Evolutionary conservation across 2,797 vertebrate genomes (phyloP).

Genomic region (Discoglossus pictus): DNA sequence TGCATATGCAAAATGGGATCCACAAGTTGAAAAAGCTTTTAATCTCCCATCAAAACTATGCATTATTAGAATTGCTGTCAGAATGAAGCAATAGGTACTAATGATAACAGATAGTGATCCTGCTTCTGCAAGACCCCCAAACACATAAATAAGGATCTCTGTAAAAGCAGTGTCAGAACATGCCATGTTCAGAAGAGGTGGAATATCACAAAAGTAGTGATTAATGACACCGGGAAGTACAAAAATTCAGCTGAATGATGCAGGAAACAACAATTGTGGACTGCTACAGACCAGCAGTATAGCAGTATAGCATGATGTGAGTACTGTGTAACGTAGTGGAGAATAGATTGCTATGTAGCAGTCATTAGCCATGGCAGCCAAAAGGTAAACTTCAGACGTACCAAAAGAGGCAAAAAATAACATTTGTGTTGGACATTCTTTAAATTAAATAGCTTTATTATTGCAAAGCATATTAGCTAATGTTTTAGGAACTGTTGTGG

Average conservation of each 20-base stretch:
- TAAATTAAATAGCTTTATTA: not conserved
- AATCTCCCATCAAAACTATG: slow-evolving; percentile 26
- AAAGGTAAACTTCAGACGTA: slow-evolving; percentile 35
- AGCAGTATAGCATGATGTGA: slow-evolving; percentile 38
- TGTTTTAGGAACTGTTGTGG: slow-evolving; percentile 44
- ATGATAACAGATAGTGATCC: slow-evolving; percentile 43
- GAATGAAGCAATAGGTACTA: slow-evolving; percentile 49
- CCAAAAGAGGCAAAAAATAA: slow-evolving; percentile 36
- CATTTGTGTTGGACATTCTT: slow-evolving; percentile 37
- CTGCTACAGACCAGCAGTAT: slow-evolving; percentile 40
- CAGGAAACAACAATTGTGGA: slow-evolving; percentile 52
- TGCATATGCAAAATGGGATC: slow-evolving; percentile 40
- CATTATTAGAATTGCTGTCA: slow-evolving; percentile 41
- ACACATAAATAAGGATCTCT: slow-evolving; percentile 52
- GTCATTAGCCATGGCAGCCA: slow-evolving; percentile 50
- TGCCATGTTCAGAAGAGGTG: no score
- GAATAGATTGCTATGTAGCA: no score
- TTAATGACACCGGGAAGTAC: slow-evolving; percentile 26
- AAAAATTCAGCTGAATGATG: slow-evolving; percentile 51
- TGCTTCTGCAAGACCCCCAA: slow-evolving; percentile 46
- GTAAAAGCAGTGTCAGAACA: slow-evolving; percentile 42
- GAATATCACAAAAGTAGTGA: slow-evolving; percentile 54
- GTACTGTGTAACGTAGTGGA: slow-evolving; percentile 19
- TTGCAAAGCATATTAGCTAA: slow-evolving; percentile 34
- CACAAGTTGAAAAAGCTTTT: slow-evolving; percentile 53